Percentiles rank a stretch among this genome's conserved stretches.
These are phyloP conservation scores for Drosophila pruinosa DNA, from an alignment of 1,140 invertebrate genomes.

Conservation along the genomic window DNA sequence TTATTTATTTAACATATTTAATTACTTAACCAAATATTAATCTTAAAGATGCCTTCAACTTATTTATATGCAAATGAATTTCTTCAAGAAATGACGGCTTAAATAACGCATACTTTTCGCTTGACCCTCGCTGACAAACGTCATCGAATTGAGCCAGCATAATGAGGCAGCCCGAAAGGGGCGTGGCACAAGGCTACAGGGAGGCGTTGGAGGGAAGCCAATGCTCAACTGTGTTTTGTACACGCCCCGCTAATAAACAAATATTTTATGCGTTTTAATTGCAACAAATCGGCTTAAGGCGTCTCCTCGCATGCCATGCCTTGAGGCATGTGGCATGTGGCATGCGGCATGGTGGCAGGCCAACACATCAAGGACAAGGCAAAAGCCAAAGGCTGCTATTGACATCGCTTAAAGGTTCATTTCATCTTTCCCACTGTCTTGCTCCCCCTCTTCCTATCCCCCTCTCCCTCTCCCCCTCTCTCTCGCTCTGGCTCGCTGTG, in stretches of 20 bases:
- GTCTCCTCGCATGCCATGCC: not conserved
- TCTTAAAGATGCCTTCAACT: no score
- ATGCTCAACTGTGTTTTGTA: not conserved
- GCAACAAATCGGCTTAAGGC: conserved; percentile 51
- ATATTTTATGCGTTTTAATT: conserved; percentile 51
- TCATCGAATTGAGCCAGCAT: conserved; percentile 3
- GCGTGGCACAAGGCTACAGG: not conserved
- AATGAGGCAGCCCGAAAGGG: not conserved
- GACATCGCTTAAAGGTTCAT: conserved; percentile 9
- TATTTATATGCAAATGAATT: no score
- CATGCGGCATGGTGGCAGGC: not conserved
- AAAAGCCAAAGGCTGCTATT: conserved; percentile 29
- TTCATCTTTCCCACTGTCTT: conserved; percentile 1
- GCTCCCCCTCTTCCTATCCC: not conserved
- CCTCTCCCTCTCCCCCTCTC: not conserved
- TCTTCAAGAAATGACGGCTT: no score
- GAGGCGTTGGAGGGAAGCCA: not conserved
- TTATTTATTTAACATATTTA: no score
- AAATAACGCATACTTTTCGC: not conserved
- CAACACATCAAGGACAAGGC: conserved; percentile 36
- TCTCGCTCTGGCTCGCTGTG: not conserved
- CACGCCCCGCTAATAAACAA: conserved; percentile 43
- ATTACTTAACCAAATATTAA: no score
- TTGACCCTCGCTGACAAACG: not conserved
- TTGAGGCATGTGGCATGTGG: not conserved